phyloP scores from a whole-genome alignment of 2,113 vertebrate genomes.

The Clarias gariepinus region DNA sequence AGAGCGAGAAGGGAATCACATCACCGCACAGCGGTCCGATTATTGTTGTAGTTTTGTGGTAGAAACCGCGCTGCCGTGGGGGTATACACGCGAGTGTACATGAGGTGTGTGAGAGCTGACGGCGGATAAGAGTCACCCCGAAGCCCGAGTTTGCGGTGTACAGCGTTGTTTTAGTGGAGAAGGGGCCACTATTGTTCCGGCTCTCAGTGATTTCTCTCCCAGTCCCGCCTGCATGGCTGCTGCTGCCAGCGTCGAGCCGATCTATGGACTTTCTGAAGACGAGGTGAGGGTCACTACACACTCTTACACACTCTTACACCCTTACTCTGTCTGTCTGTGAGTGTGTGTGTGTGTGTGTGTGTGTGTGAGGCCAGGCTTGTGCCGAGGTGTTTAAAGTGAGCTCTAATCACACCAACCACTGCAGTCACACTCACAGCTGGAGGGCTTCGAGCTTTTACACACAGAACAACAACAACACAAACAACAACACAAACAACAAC shows the following conservation, averaged over 20 bases:
- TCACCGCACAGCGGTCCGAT: slow-evolving; percentile 2
- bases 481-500: background rate
- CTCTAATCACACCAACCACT: too few relatives aligned
- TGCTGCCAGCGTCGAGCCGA: slow-evolving; percentile 76
- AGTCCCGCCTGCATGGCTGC: slow-evolving; percentile 74
- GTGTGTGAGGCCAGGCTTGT: background rate
- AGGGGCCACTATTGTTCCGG: slow-evolving; percentile 75
- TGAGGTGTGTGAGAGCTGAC: background rate
- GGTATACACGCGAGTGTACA: too few relatives aligned
- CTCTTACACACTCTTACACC: too few relatives aligned
- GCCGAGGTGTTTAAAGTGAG: background rate
- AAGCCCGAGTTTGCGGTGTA: background rate
- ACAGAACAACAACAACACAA: background rate
- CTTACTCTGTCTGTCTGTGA: too few relatives aligned
- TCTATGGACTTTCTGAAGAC: slow-evolving; percentile 80
- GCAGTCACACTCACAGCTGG: too few relatives aligned
- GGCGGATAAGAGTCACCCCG: too few relatives aligned
- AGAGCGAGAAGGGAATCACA: slow-evolving; percentile 51
- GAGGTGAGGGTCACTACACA: slow-evolving; percentile 68
- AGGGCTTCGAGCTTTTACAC: too few relatives aligned
- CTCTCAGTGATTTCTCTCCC: slow-evolving; percentile 55
- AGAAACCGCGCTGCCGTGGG: background rate
- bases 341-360: background rate
- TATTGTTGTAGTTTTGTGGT: background rate
- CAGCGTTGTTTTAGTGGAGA: slow-evolving; percentile 2